phyloP scores from a whole-genome alignment of 35 echinoderm and acorn worm genomes.

The Hemicentrotus pulcherrimus region DNA sequence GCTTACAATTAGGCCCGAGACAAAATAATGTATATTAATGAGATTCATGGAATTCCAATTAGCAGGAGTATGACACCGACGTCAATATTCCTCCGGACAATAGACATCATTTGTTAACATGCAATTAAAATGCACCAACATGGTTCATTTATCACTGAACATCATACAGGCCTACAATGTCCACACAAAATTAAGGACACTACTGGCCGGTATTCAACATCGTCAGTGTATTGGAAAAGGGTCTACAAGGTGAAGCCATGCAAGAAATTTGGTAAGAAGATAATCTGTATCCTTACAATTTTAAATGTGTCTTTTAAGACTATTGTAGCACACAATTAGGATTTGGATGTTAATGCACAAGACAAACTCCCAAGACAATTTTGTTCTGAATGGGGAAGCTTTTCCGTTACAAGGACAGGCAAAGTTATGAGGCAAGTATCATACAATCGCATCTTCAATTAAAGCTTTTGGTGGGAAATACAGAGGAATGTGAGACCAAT shows the following conservation, averaged over 20 bases:
- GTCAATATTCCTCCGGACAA: background rate
- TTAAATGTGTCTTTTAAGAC: background rate
- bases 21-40: background rate
- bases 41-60: background rate
- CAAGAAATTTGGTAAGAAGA: background rate
- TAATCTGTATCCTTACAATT: background rate
- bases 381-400: background rate
- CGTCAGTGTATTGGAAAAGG: background rate
- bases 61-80: background rate
- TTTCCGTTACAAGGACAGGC: background rate
- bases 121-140: background rate
- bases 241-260: background rate
- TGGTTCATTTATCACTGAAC: background rate
- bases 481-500: too few species aligned
- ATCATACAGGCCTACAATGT: background rate
- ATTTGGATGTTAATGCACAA: background rate
- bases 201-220: background rate
- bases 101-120: background rate
- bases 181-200: background rate
- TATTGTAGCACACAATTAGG: background rate
- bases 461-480: too few species aligned
- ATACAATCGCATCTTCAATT: too few species aligned
- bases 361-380: background rate
- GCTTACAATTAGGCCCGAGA: background rate
- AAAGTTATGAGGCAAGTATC: too few species aligned